Conservation (phyloP, 2,888 invertebrate genomes). For the Coenonympha glycerion region DNA sequence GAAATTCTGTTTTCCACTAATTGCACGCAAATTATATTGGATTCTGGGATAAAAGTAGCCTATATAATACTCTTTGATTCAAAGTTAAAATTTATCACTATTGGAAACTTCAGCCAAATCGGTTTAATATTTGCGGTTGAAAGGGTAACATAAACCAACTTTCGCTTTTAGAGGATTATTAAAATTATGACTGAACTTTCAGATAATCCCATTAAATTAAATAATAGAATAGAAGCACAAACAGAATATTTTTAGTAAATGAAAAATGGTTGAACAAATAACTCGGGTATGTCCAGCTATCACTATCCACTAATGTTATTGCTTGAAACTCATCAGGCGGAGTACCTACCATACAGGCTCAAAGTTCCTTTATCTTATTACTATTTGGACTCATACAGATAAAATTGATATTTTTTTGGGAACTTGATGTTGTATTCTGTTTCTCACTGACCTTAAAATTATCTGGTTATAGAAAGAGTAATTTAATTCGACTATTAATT, state of each 20-base stretch:
- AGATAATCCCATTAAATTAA: background rate
- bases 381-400: background rate
- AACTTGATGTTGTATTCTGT: background rate
- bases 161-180: too few species aligned
- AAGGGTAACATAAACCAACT: too few species aligned
- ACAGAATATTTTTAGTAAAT: background rate
- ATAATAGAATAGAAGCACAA: background rate
- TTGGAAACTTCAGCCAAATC: too few species aligned
- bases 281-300: background rate
- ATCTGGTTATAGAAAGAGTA: too few species aligned
- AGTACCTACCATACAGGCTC: background rate
- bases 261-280: constrained; percentile 12
- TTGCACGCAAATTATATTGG: too few species aligned
- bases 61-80: too few species aligned
- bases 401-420: background rate
- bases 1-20: too few species aligned
- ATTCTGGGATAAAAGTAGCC: too few species aligned
- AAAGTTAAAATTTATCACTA: too few species aligned
- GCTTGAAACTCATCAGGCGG: constrained; percentile 5
- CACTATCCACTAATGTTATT: constrained; percentile 1
- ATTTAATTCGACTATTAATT: too few species aligned
- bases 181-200: too few species aligned
- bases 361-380: background rate
- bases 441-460: background rate
- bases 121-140: too few species aligned